Conservation (phyloP, 2,113 vertebrate genomes). For the Athene noctua region DNA sequence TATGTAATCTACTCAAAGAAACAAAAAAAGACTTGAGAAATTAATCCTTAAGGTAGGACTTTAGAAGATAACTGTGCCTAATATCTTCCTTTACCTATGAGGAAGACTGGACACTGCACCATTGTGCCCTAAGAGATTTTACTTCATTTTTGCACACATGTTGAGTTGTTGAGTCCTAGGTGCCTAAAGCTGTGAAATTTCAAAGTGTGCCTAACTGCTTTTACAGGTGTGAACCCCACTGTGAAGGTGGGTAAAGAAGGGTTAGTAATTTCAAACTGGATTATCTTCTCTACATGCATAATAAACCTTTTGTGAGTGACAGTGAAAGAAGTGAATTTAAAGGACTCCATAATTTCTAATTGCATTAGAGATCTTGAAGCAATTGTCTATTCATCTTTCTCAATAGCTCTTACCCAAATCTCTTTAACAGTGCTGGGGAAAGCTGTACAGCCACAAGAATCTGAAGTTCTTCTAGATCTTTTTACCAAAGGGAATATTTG, state of each 20-base stretch:
- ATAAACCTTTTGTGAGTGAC: background rate
- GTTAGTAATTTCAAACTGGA: background rate
- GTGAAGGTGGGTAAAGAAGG: background rate
- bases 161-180: background rate
- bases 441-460: background rate
- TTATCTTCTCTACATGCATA: background rate
- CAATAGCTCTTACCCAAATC: background rate
- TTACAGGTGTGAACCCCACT: background rate
- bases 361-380: background rate
- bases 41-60: background rate
- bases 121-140: background rate
- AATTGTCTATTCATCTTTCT: background rate
- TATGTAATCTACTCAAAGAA: background rate
- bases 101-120: background rate
- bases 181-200: background rate
- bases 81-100: background rate
- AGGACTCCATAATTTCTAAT: background rate
- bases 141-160: fast-evolving
- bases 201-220: background rate
- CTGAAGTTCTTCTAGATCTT: background rate
- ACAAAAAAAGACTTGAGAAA: background rate
- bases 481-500: background rate
- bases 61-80: background rate
- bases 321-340: background rate
- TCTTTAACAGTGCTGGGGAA: background rate